Percentiles rank a stretch among this genome's conserved stretches.
phyloP scores from a whole-genome alignment of 2,888 invertebrate species.

The Macaria liturata region DNA sequence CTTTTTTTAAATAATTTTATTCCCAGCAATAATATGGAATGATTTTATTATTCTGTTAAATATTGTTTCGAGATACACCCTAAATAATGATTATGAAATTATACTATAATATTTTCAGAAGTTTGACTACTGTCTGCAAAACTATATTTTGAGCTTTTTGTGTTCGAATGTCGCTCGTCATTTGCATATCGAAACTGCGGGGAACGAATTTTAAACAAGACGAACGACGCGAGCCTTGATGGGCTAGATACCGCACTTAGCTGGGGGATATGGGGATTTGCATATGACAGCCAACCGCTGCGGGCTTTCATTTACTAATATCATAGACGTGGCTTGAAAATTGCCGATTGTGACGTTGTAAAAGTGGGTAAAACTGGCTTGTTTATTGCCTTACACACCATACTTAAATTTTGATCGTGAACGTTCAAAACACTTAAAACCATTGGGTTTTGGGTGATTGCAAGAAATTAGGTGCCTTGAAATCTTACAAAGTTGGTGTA shows the following conservation, averaged over 20 bases:
- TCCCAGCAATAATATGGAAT: too few species aligned
- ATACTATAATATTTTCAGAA: neutral
- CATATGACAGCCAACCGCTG: constrained; percentile 59
- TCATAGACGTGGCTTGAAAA: constrained; percentile 3
- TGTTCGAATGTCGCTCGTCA: constrained; percentile 78
- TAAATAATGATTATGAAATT: too few species aligned
- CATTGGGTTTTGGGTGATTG: too few species aligned
- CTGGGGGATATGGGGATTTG: constrained; percentile 65
- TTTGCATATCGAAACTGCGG: constrained; percentile 77
- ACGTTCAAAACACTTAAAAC: too few species aligned
- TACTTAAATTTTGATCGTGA: too few species aligned
- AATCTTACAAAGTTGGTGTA: too few species aligned
- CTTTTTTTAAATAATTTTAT: too few species aligned
- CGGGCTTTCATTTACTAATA: constrained; percentile 49
- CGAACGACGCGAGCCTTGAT: constrained; percentile 61
- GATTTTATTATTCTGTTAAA: too few species aligned
- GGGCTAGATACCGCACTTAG: constrained; percentile 58
- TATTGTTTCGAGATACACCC: too few species aligned
- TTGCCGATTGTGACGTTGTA: neutral
- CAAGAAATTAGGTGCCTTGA: too few species aligned
- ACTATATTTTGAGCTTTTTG: constrained; percentile 80
- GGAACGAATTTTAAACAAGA: constrained; percentile 77
- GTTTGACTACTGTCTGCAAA: constrained; percentile 28
- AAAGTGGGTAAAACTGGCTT: too few species aligned
- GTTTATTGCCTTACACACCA: too few species aligned